A percentile compares a stretch with the other conserved stretches of the same genome.
Evolutionary conservation across 2,888 invertebrate genomes (phyloP).

Genomic region (Tubiluchus corallicola): DNA sequence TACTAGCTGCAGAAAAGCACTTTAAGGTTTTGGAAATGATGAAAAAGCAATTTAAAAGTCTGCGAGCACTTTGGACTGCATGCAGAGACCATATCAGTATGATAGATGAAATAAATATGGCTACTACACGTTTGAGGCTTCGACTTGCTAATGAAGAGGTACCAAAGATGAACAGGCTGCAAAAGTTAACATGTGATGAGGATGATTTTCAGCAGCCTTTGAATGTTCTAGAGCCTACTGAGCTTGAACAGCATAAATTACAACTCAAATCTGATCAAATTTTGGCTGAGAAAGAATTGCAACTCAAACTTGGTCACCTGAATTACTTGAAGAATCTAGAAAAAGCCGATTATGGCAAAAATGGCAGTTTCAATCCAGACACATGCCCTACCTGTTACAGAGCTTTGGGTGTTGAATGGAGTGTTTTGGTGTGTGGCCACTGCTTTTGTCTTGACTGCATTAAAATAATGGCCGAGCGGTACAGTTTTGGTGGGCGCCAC

Average conservation of each 20-base stretch:
- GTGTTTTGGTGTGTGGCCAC: slow-evolving; percentile 52
- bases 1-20: slow-evolving; percentile 36
- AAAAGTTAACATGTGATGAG: no score
- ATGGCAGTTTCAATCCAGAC: slow-evolving; percentile 35
- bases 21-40: slow-evolving; percentile 38
- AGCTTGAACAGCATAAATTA: slow-evolving; percentile 18
- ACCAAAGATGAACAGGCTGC: no score
- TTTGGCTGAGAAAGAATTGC: slow-evolving; percentile 27
- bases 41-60: slow-evolving; percentile 43
- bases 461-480: slow-evolving; percentile 27
- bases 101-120: slow-evolving; percentile 52
- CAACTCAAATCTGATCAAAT: slow-evolving; percentile 22
- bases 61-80: slow-evolving; percentile 10
- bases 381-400: slow-evolving; percentile 50
- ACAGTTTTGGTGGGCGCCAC: no score
- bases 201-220: no score
- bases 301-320: slow-evolving; percentile 40
- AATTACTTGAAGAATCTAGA: slow-evolving; percentile 42
- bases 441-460: slow-evolving; percentile 47
- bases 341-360: slow-evolving; percentile 33
- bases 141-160: slow-evolving; percentile 30
- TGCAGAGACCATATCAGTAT: slow-evolving; percentile 30
- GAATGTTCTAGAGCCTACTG: no score
- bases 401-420: slow-evolving; percentile 42
- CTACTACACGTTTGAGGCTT: slow-evolving; percentile 40